Conservation (phyloP, 2,888 invertebrate genomes). For the Apotomis turbidana region DNA sequence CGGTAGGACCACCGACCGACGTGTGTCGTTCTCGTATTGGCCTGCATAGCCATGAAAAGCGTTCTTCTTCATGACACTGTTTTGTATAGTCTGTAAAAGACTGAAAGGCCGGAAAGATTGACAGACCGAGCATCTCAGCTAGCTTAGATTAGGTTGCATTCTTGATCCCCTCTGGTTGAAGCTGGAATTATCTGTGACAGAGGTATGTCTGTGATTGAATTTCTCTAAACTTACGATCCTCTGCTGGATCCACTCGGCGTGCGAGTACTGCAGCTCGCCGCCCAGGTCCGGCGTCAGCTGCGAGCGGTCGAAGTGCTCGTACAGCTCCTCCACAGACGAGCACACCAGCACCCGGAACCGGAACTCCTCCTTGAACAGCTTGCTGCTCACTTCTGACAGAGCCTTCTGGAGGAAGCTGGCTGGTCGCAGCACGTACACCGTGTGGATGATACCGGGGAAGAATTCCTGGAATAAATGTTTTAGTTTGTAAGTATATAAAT, state of each 20-base stretch:
- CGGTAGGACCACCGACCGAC: too few relatives aligned
- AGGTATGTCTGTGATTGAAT: neutral
- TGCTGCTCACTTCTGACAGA: conserved; percentile 96
- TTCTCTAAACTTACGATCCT: conserved; percentile 89
- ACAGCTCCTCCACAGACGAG: conserved; percentile 92
- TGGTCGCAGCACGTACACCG: conserved; percentile 96
- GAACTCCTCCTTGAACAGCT: conserved; percentile 95
- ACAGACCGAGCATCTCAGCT: too few relatives aligned
- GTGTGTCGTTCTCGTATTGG: too few relatives aligned
- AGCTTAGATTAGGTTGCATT: too few relatives aligned
- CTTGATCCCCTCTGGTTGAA: too few relatives aligned
- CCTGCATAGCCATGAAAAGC: too few relatives aligned
- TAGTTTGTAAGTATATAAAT: too few relatives aligned
- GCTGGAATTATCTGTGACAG: too few relatives aligned
- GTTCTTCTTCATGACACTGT: too few relatives aligned
- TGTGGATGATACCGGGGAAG: conserved; percentile 96
- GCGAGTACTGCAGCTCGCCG: conserved; percentile 94
- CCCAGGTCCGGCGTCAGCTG: conserved; percentile 96
- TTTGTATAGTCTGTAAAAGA: too few relatives aligned
- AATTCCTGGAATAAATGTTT: conserved; percentile 87
- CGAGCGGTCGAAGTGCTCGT: conserved; percentile 91
- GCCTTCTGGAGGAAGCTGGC: conserved; percentile 98
- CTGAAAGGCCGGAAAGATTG: too few relatives aligned
- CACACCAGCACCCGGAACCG: conserved; percentile 95
- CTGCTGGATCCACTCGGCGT: conserved; percentile 98